Conservation (phyloP, 1,140 invertebrate species). For the Drosophila triauraria region DNA sequence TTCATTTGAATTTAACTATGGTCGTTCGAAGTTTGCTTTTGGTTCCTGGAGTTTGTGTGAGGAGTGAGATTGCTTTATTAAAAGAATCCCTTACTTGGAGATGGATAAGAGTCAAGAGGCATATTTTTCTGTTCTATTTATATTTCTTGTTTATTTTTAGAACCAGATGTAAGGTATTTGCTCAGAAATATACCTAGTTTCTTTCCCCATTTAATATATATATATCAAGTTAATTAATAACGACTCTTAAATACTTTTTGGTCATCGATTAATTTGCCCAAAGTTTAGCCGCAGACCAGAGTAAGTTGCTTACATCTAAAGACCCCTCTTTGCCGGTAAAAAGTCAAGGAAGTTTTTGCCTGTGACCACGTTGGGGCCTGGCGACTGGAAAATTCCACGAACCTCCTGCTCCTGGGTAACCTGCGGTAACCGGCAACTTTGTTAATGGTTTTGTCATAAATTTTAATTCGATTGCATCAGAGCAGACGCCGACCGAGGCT, state of each 20-base stretch:
- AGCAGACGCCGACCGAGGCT: constrained; percentile 27
- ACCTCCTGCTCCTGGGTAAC: background rate
- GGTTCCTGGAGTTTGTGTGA: background rate
- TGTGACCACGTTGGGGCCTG: constrained; percentile 59
- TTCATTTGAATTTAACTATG: constrained; percentile 14
- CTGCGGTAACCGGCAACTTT: constrained; percentile 58
- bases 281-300: constrained; percentile 36
- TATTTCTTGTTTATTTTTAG: no score
- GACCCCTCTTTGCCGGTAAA: constrained; percentile 8
- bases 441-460: constrained; percentile 84
- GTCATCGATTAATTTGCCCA: constrained; percentile 64
- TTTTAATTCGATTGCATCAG: constrained; percentile 82
- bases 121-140: no score
- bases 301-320: constrained; percentile 44
- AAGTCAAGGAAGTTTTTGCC: constrained; percentile 60
- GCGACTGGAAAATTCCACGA: constrained; percentile 13
- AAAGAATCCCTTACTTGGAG: background rate
- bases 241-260: constrained; percentile 54
- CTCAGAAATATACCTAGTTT: background rate
- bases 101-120: background rate
- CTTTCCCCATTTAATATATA: background rate
- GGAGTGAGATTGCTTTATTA: background rate
- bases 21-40: constrained; percentile 9
- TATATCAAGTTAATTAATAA: constrained; percentile 47
- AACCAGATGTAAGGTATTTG: no score